phyloP scores from a whole-genome alignment of 2,888 invertebrate species.

The Ormyrus labotus region DNA sequence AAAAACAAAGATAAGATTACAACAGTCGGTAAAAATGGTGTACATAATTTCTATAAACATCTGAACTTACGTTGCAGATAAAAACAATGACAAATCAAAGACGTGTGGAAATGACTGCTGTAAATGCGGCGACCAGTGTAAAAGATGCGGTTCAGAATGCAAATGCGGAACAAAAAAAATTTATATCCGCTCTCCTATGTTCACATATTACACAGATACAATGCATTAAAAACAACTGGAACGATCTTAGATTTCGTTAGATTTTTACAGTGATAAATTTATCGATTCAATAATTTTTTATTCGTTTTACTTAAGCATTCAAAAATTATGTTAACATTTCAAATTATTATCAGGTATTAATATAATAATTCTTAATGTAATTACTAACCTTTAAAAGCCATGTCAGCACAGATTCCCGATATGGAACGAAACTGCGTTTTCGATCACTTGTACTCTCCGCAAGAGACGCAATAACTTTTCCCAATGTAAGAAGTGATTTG shows the following conservation, averaged over 20 bases:
- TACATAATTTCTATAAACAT: neutral
- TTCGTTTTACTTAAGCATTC: slow-evolving; percentile 21
- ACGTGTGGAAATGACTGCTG: slow-evolving; percentile 58
- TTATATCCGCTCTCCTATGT: slow-evolving; percentile 67
- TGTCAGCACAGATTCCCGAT: slow-evolving; percentile 88
- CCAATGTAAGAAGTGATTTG: slow-evolving; percentile 85
- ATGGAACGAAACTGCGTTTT: slow-evolving; percentile 82
- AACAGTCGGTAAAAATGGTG: slow-evolving; percentile 35
- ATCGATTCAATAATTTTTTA: slow-evolving; percentile 36
- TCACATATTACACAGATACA: slow-evolving; percentile 69
- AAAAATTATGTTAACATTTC: slow-evolving; percentile 7
- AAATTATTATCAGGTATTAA: slow-evolving; percentile 42
- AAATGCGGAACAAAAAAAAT: slow-evolving; percentile 65
- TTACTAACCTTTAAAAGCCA: slow-evolving; percentile 84
- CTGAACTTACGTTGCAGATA: slow-evolving; percentile 45
- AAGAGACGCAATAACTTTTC: slow-evolving; percentile 87
- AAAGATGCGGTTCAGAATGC: slow-evolving; percentile 66
- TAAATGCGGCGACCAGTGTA: slow-evolving; percentile 66
- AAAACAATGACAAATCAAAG: slow-evolving; percentile 57
- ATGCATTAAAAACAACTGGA: slow-evolving; percentile 64
- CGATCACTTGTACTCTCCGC: slow-evolving; percentile 79
- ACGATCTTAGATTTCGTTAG: slow-evolving; percentile 10
- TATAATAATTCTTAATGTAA: slow-evolving; percentile 21
- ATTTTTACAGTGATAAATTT: slow-evolving; percentile 20
- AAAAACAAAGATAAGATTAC: neutral